These are phyloP conservation scores for Tolypeutes matacus DNA, from an alignment of 2,797 vertebrate genomes.

Conservation along the genomic window DNA sequence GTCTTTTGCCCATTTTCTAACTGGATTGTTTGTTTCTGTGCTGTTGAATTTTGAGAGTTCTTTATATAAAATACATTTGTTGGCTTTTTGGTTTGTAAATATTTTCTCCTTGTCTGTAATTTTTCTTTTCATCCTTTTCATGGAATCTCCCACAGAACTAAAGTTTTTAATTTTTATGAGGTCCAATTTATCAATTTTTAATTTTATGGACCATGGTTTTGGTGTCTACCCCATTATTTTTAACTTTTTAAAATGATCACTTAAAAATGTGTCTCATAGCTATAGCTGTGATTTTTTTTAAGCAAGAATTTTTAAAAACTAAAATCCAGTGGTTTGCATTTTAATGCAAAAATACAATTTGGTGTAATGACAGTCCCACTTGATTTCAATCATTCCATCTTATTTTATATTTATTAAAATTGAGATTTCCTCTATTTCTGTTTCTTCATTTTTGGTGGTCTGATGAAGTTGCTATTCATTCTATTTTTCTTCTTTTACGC, in stretches of 20 bases:
- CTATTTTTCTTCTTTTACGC: neutral
- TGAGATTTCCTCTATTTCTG: neutral
- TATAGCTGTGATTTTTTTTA: neutral
- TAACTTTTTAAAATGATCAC: neutral
- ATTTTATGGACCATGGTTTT: neutral
- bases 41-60: neutral
- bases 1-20: constrained; percentile 25
- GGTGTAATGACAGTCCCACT: neutral
- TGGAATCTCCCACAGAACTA: neutral
- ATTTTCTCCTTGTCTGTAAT: neutral
- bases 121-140: neutral
- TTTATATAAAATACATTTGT: neutral
- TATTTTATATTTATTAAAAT: constrained; percentile 42
- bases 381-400: neutral
- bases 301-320: neutral
- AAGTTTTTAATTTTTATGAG: neutral
- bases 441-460: neutral
- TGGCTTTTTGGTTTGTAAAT: neutral
- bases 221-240: neutral
- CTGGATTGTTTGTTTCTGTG: neutral
- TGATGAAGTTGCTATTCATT: neutral
- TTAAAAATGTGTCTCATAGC: neutral
- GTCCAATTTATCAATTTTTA: neutral
- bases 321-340: neutral
- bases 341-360: neutral